Evolutionary conservation across 2,113 vertebrate genomes (phyloP), one percentile per base, ranked within the genome.

Genomic region (Laticauda colubrina): DNA sequence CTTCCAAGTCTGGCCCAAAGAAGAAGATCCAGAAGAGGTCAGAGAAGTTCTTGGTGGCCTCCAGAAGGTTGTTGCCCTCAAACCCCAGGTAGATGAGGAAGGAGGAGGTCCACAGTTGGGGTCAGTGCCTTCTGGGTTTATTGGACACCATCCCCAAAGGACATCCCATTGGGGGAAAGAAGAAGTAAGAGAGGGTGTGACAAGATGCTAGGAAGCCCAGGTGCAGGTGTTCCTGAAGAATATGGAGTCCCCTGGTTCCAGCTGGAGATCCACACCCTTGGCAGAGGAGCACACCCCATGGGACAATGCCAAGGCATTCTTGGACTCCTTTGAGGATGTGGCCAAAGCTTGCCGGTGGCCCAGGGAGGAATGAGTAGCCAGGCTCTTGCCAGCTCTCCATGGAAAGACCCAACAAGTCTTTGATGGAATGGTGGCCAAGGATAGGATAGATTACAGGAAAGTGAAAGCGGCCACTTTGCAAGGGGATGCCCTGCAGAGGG

Each of bases 371-470:
- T 93, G 92, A 88, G 69, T 6, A 4, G 20, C 88, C 92, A 75
- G n/a, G 3, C 92, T 93, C 45, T 8, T 56, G 55, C 92, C 92
- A 0, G 92, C 92, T 21, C 69, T 93, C 69, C 10, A 29, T 0
- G 88, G 92, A 39, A 55, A 90, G 34, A 48, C 75, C 1, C 29
- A 61, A 56, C 29, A 86, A 43, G 88, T 56, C 88, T 61, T 93
- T 85, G 7, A 29, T 4, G 26, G 43, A 21, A 39, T 93, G 69
- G 64, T 61, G 0, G 43, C 6, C 29, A 1, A 12, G 1, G 88
- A 89, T 45, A 85, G 75, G 5, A 23, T 26, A 55, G 92, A 93
- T 39, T 93, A 93, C 6, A 12, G 87, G 96, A 97, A 90, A 94
- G 96, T 89, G 34, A 89, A 92, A 54, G 91, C 3, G 0, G 91